Evolutionary conservation across 2,113 vertebrate species (phyloP).

Genomic region (Martes martes): DNA sequence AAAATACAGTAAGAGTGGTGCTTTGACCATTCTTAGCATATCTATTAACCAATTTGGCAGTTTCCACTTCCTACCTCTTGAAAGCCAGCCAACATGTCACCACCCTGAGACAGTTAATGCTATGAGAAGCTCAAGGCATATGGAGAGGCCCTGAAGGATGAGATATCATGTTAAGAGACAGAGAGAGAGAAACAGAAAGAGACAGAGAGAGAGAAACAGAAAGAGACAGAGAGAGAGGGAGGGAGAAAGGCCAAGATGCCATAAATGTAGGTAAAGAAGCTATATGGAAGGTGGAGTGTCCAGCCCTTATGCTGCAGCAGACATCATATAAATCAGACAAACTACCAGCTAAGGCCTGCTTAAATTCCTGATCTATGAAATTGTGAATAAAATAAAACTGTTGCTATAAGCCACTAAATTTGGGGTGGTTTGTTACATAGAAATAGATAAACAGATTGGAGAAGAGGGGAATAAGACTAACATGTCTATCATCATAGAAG

Average conservation of each 20-base stretch:
- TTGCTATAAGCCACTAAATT: conserved; percentile 1
- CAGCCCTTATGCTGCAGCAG: neutral
- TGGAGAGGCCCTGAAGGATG: neutral
- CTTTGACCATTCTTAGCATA: neutral
- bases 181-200: neutral
- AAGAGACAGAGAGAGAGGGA: neutral
- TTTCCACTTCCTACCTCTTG: neutral
- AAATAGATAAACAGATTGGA: conserved; percentile 26
- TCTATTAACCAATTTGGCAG: neutral
- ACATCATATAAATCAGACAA: conserved; percentile 17
- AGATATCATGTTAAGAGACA: neutral
- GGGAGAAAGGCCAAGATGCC: neutral
- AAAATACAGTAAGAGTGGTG: conserved; percentile 5
- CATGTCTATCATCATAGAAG: neutral
- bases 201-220: neutral
- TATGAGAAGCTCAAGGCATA: neutral
- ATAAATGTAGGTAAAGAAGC: neutral
- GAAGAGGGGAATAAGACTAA: neutral
- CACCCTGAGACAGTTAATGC: neutral
- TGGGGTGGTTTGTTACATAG: neutral
- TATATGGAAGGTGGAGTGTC: neutral
- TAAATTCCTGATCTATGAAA: conserved; percentile 22
- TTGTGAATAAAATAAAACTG: conserved; percentile 35
- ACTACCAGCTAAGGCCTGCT: neutral
- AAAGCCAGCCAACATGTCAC: neutral